These are phyloP conservation scores for Misgurnus mizolepis DNA, from an alignment of 2,113 vertebrate genomes.

Conservation along the genomic window DNA sequence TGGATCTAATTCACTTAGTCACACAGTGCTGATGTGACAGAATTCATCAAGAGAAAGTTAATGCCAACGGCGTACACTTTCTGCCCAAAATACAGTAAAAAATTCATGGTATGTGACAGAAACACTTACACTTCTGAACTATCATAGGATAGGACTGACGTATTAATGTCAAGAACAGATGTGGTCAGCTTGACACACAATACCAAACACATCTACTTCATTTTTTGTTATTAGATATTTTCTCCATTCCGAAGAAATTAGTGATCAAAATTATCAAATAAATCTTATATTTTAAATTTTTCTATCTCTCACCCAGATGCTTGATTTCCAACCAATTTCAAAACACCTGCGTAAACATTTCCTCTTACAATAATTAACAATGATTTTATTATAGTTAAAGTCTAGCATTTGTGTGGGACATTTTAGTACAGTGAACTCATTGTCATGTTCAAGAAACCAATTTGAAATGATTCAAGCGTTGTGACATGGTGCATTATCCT, in stretches of 20 bases:
- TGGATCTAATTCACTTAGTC: slow-evolving; percentile 46
- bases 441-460: no score
- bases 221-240: not conserved
- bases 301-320: no score
- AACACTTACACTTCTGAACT: slow-evolving; percentile 25
- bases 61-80: slow-evolving; percentile 17
- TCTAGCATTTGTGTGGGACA: no score
- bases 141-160: not conserved
- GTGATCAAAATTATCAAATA: not conserved
- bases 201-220: not conserved
- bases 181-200: not conserved
- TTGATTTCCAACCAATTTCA: no score
- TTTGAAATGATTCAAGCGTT: no score
- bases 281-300: no score
- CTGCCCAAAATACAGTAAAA: slow-evolving; percentile 16
- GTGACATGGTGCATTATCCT: no score
- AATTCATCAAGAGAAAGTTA: slow-evolving; percentile 26
- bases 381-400: no score
- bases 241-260: not conserved
- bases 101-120: slow-evolving; percentile 12
- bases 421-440: no score
- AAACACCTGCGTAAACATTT: no score
- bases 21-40: slow-evolving; percentile 34
- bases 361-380: no score
- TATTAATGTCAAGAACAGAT: not conserved